Evolutionary conservation across 2,113 vertebrate genomes (phyloP), one percentile per base, ranked within the genome.

Genomic region (Silurus meridionalis): DNA sequence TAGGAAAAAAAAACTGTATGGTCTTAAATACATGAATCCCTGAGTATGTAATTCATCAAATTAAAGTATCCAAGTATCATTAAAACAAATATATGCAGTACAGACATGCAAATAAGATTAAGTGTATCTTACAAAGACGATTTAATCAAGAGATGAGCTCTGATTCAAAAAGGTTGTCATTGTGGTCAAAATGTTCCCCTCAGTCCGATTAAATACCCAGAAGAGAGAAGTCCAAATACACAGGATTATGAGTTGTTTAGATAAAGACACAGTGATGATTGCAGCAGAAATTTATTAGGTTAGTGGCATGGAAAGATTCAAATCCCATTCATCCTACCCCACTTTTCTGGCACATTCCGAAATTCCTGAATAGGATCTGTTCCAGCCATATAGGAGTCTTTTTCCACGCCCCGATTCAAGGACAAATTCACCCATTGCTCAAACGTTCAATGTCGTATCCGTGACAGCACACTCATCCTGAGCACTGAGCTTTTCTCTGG

Each of bases 341-440:
- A 77, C 5, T 11, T 52, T 77, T 15, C 48, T 52, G 21, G 21
- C 71, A 52, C 4, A 37, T 37, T 37, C 60, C 13, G 17, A 63
- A 63, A 63, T 79, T 19, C 55, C 75, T 78, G 17, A 60, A 37
- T 28, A 80, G 11, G n/a, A 53, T 53, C 28, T 19, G 25, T 50
- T 52, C 9, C 46, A 52, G 19, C 69, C 58, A 37, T 78, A 19
- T 19, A 10, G 21, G 66, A 77, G 37, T 46, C 60, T 37, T 75
- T 48, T 77, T 83, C 17, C 85, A 53, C 77, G 25, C 6, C 61
- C 37, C 53, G 37, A 75, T 80, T 37, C 46, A 86, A 83, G 75
- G 80, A 48, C 84, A 63, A 74, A 55, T 78, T 63, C 60, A 80
- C 14, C 37, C 14, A 25, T 80, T 50, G 6, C 58, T 74, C 23